These are phyloP conservation scores for Accipiter virgatus DNA, from an alignment of 2,113 vertebrate genomes.

Conservation along the genomic window DNA sequence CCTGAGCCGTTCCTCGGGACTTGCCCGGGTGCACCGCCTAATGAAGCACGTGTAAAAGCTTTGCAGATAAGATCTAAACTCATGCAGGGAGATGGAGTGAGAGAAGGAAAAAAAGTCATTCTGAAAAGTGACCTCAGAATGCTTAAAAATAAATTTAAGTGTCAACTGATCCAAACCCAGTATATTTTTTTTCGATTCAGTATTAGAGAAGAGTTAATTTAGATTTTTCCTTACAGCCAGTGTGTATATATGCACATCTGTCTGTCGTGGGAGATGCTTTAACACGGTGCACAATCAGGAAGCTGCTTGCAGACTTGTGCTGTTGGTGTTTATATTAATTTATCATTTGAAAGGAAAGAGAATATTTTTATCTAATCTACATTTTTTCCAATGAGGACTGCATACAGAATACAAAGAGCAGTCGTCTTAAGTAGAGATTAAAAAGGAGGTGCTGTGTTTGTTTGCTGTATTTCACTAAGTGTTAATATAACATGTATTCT, in stretches of 20 bases:
- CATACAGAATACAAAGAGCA: neutral
- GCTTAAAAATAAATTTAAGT: neutral
- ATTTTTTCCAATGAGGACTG: neutral
- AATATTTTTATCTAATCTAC: neutral
- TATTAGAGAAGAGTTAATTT: neutral
- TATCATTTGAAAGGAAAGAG: neutral
- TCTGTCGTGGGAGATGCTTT: neutral
- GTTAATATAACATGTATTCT: neutral
- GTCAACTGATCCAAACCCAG: neutral
- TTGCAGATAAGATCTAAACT: neutral
- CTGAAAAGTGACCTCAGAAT: neutral
- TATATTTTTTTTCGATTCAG: neutral
- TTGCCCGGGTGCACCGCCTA: accelerated
- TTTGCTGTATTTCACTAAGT: neutral
- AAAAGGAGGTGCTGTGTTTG: neutral
- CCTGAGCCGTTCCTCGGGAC: neutral
- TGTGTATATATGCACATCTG: neutral
- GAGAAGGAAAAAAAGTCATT: neutral
- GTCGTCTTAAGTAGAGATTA: neutral
- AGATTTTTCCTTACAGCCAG: neutral
- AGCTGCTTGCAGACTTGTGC: neutral
- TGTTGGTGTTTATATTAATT: neutral
- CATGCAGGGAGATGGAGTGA: neutral
- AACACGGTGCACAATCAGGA: neutral
- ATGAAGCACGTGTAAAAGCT: neutral